Base-by-base conservation (phyloP, 2,888 invertebrate species). In the Sphecodes monilicornis region DNA sequence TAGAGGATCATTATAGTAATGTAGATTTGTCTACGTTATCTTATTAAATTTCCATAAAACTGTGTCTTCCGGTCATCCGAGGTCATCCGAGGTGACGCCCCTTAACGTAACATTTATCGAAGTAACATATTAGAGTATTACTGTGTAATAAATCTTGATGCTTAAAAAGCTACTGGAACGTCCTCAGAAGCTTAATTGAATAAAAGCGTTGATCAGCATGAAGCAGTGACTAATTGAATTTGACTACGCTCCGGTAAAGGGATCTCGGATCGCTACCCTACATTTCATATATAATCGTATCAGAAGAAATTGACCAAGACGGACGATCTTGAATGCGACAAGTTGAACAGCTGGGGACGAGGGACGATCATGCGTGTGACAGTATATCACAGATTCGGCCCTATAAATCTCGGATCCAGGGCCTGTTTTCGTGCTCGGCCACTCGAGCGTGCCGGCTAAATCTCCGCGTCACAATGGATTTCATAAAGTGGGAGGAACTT, bases 361-460 rank as follows among this genome's bases (percentile, higher is more conserved):
- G 68, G 83, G 83, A 85, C 76, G 79, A 76, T 84, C 81, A 82
- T 82, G 78, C 82, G 76, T 77, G 87, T 77, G 80, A 85, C 66
- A 60, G 81, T 78, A 54, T 69, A 68, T 57, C 75, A n/a, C 36
- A 78, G 82, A 75, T 88, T 80, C 82, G 60, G 80, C 84, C 79
- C 84, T 86, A 92, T 92, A 92, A 92, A 93, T 92, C 90, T 91
- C 71, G 76, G 76, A 86, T 87, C 86, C 86, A 69, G 82, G 84
- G 88, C 91, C 88, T 93, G 92, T 94, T 94, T 94, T 93, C 93
- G 87, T 92, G 86, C 82, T 82, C 64, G 90, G 79, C 90, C 91
- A 92, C 91, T 92, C 91, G 91, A 92, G 92, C 91, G 93, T 92
- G 89, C 90, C 90, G 88, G 88, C 92, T 91, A 91, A 92, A 92